Evolutionary conservation across 2,113 vertebrate species (phyloP), one percentile per base, ranked within the genome.

Genomic region (Misgurnus anguillicaudatus): DNA sequence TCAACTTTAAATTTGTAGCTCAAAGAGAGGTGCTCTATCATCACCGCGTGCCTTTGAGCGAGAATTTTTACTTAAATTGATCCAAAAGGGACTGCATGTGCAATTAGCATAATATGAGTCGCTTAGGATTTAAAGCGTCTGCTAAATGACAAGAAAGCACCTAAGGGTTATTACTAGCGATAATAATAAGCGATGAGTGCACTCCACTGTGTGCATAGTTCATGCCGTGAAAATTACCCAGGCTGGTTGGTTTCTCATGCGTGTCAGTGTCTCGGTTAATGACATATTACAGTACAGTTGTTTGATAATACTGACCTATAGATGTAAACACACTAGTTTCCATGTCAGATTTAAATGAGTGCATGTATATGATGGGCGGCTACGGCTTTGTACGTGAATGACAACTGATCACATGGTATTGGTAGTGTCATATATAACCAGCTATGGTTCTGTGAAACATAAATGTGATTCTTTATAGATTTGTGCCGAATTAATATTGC

Each of bases 41-140:
- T 76, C 24, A 64, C 5, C 31, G 7, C 3, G 45, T 64, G 42
- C 45, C 31, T 76, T 21, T 58, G 53, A 60, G 70, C 38, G 21
- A 42, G 53, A 73, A 53, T 73, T 36, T 73, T 51, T 51, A 19
- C 74, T 51, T 16, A 76, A 65, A 64, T 76, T 53, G 74, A 76
- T 76, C 74, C 31, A 4, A 63, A 31, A 47, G 74, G 74, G 61
- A 76, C 58, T 76, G 60, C 74, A 24, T 17, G 4, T 76, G 74
- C 47, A 76, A 76, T 76, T 76, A 64, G 61, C 74, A 76, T 76
- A 64, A 76, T 65, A 76, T 36, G 45, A 76, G 74, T 65, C 31
- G 24, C 61, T 64, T 39, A 39, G 41, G 55, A 61, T 61, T 24
- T 51, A 63, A 51, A 75, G 41, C 9, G 24, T 64, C 74, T 76